Base-by-base conservation (phyloP, 1,140 invertebrate species). In the Marisa cornuarietis region DNA sequence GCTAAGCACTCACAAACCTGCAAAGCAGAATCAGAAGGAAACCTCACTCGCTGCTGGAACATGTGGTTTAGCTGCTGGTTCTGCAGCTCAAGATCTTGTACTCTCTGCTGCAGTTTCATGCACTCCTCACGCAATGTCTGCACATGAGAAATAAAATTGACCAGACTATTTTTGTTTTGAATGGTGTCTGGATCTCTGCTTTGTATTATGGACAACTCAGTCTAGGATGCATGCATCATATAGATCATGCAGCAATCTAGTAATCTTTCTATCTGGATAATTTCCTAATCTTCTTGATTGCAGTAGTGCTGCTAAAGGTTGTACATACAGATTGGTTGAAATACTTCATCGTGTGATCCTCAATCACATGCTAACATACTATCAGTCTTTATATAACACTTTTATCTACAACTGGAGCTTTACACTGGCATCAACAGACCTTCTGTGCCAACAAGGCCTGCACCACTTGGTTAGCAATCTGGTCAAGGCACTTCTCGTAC, bases 401-500 rank as follows among this genome's bases (percentile, higher is more conserved):
- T 42, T 42, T 58, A 58, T 58, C 54, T 18, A 58, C 54, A 58
- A 14, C 31, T 42, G 31, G 13, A 18, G 20, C n/a, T 3, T 42
- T 42, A 42, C 0, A 6, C 6, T 42, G 31, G 31, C 31, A 42
- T 65, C 82, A 88, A 73, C 71, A 79, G 84, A 96, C 95, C 94
- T 96, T 96, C 92, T 96, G 95, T 31, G 94, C 94, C 78, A 96
- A 93, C 62, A 96, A 92, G 42, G 95, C 95, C 83, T 95, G 93
- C 66, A 96, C 95, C 82, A 95, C 94, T 89, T 95, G 94, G 90
- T 95, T 95, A 78, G 95, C 94, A 26, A 95, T 94, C 88, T 95
- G 94, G 89, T 95, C 95, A 61, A 95, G 89, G 87, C 94, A 95
- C 82, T 93, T 92, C 88, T 95, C 95, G 88, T 95, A 95, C 84